phyloP scores from a whole-genome alignment of 2,113 vertebrate genomes.

The Corvus cornix region DNA sequence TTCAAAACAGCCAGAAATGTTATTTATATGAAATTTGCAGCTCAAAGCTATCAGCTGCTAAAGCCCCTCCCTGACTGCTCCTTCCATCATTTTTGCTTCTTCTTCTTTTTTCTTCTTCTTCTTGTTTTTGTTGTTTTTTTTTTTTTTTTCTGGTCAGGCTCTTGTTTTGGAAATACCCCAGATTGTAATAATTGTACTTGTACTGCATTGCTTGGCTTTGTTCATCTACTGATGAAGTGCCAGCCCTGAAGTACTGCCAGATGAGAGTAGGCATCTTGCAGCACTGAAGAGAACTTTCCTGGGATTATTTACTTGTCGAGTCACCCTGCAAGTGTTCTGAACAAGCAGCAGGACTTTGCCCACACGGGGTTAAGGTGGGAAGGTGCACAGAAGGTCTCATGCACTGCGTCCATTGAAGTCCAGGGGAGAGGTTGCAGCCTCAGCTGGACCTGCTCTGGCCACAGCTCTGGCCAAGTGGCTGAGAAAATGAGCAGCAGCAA shows the following conservation, averaged over 20 bases:
- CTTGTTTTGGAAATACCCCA: conserved; percentile 50
- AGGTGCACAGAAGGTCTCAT: not conserved
- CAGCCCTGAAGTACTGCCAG: conserved; percentile 47
- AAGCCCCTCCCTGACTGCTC: not conserved
- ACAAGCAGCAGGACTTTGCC: not conserved
- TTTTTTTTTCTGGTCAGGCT: not conserved
- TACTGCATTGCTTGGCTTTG: conserved; percentile 40
- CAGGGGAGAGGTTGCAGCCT: not conserved
- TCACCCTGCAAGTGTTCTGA: not conserved
- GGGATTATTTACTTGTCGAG: not conserved
- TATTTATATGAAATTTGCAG: conserved; percentile 18
- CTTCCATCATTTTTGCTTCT: not conserved
- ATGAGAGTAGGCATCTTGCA: conserved; percentile 16
- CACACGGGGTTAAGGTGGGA: not conserved
- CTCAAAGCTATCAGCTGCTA: not conserved
- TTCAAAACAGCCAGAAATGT: conserved; percentile 9
- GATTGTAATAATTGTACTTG: conserved; percentile 12
- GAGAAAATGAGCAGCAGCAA: not conserved
- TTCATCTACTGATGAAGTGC: conserved; percentile 46
- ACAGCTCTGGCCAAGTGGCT: not conserved
- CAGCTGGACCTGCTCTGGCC: not conserved
- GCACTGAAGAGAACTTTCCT: not conserved
- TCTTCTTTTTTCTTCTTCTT: accelerated
- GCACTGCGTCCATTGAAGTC: not conserved
- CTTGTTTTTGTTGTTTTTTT: no score